These are phyloP conservation scores for Ellobius talpinus DNA, from an alignment of 2,113 vertebrate genomes.

Conservation along the genomic window DNA sequence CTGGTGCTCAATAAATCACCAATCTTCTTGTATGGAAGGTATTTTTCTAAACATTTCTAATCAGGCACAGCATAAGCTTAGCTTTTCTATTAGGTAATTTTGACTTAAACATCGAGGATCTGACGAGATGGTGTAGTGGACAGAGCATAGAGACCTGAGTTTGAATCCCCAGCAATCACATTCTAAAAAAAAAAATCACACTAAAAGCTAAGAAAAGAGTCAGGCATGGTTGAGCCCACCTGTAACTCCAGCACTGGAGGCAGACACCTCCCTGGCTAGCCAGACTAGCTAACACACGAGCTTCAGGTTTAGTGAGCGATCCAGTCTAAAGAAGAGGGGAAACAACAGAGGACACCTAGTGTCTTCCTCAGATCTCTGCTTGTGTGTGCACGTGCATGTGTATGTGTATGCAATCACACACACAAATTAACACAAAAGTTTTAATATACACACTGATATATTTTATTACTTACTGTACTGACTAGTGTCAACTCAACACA, in stretches of 20 bases:
- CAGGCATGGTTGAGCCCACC: background rate
- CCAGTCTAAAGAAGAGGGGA: background rate
- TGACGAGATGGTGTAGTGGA: background rate
- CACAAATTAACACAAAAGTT: background rate
- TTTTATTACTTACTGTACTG: background rate
- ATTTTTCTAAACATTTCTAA: constrained; percentile 45
- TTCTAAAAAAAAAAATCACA: background rate
- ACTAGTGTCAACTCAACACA: background rate
- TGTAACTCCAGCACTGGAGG: background rate
- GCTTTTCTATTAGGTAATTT: background rate
- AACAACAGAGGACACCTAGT: background rate
- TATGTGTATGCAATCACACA: background rate
- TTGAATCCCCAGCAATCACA: background rate
- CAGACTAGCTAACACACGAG: background rate
- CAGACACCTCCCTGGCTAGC: background rate
- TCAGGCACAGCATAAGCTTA: background rate
- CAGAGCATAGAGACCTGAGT: background rate
- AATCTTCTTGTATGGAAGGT: constrained; percentile 19
- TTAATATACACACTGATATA: background rate
- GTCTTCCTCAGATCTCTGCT: background rate
- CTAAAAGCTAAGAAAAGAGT: background rate
- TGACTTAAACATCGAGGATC: background rate
- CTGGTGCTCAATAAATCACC: constrained; percentile 43
- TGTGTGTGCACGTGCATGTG: too few relatives aligned
- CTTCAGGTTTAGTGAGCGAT: background rate